Percentiles rank a stretch among this genome's conserved stretches.
These are phyloP conservation scores for Aphis craccivora DNA, from an alignment of 1,140 invertebrate genomes.

Conservation along the genomic window DNA sequence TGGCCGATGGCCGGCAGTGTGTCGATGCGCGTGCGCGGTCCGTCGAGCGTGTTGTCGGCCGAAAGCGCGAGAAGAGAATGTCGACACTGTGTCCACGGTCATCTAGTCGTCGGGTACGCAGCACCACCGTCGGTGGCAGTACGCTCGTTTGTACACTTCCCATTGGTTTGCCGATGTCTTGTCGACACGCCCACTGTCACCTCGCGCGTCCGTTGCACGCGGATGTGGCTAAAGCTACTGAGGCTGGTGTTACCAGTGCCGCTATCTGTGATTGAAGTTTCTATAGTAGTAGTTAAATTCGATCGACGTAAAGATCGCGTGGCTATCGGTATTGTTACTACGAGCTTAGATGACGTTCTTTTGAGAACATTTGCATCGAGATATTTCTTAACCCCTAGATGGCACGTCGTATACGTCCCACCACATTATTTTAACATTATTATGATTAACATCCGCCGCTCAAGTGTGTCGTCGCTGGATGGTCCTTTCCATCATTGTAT, in stretches of 20 bases:
- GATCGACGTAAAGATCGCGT: neutral
- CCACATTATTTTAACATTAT: neutral
- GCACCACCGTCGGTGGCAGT: neutral
- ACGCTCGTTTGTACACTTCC: neutral
- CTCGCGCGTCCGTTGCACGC: neutral
- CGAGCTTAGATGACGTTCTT: neutral
- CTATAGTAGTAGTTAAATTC: too few species aligned
- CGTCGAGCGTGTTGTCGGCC: constrained; percentile 19
- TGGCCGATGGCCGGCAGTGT: neutral
- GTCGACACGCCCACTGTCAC: neutral
- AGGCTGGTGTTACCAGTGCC: neutral
- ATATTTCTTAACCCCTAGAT: neutral
- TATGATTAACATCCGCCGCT: too few species aligned
- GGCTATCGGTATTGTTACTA: neutral
- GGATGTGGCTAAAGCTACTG: neutral
- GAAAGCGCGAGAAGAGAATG: constrained; percentile 42
- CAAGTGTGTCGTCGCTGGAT: too few species aligned
- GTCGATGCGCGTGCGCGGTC: neutral
- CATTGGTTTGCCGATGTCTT: neutral
- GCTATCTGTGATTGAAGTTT: neutral
- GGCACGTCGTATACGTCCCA: neutral
- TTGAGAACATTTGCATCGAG: too few species aligned
- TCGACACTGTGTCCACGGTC: neutral
- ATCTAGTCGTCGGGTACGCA: neutral
- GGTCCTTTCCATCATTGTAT: too few species aligned